These are phyloP conservation scores for Picathartes gymnocephalus DNA, from an alignment of 2,113 vertebrate species.

Conservation along the genomic window DNA sequence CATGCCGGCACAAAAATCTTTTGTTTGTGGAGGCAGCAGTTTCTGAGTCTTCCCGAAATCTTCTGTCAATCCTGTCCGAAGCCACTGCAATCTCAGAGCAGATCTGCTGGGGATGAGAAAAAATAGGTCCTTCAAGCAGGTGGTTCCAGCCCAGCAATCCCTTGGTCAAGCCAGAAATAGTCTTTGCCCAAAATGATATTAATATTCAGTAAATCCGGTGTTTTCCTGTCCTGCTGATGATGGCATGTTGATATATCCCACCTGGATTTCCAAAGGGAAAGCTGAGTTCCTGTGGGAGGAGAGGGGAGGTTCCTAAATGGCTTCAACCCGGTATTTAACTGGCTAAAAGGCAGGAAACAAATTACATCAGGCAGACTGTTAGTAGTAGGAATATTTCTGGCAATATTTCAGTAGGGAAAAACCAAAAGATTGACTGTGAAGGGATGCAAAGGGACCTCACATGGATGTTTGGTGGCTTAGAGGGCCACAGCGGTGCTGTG, in stretches of 20 bases:
- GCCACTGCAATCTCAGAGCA: background rate
- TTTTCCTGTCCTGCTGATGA: background rate
- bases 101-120: background rate
- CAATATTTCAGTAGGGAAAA: background rate
- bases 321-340: fast-evolving
- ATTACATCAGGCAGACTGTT: background rate
- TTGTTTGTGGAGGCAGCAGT: background rate
- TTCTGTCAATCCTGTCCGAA: background rate
- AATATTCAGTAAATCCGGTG: background rate
- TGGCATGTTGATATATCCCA: background rate
- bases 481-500: fast-evolving
- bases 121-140: background rate
- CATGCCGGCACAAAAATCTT: fast-evolving
- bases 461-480: background rate
- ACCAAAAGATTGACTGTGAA: background rate
- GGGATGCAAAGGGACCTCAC: background rate
- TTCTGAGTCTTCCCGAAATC: background rate
- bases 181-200: background rate
- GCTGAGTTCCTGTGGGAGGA: background rate
- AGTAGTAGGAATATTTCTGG: background rate
- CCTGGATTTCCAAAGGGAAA: background rate
- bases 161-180: background rate
- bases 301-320: background rate
- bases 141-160: background rate
- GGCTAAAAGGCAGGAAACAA: background rate